Conservation (phyloP, 2,113 vertebrate genomes). For the Megaceryle maxima region DNA sequence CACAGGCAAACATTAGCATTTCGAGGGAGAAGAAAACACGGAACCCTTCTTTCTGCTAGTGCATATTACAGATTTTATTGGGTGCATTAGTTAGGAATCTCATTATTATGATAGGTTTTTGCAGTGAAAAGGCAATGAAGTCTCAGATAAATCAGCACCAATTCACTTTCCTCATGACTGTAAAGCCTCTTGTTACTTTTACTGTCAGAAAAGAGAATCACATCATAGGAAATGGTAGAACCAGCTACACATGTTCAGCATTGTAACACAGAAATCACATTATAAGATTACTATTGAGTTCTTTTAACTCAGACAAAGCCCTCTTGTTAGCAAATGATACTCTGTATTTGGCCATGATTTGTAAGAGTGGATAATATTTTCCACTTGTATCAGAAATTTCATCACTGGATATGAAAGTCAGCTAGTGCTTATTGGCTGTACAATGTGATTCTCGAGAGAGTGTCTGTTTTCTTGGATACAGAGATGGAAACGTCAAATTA, state of each 20-base stretch:
- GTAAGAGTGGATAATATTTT: background rate
- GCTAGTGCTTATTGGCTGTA: background rate
- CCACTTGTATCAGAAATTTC: constrained; percentile 31
- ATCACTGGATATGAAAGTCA: background rate
- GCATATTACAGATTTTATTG: no score
- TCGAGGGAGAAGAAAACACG: no score
- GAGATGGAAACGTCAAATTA: background rate
- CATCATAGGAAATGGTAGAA: constrained; percentile 22
- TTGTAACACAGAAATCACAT: constrained; percentile 21
- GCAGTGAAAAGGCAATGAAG: background rate
- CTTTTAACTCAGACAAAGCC: constrained; percentile 30
- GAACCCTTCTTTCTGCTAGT: no score
- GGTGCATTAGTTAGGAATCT: background rate
- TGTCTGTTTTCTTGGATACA: background rate
- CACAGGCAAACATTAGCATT: no score
- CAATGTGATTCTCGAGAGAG: background rate
- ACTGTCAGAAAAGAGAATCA: background rate
- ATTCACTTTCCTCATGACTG: background rate
- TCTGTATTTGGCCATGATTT: background rate
- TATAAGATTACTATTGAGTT: background rate
- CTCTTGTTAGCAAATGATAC: constrained; percentile 17
- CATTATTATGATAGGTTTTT: background rate
- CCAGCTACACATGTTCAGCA: constrained; percentile 5
- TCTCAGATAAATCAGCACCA: background rate
- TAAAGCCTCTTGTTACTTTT: background rate